These are phyloP conservation scores for Parauchenoglanis ngamensis DNA, from an alignment of 2,797 vertebrate species.

Conservation along the genomic window DNA sequence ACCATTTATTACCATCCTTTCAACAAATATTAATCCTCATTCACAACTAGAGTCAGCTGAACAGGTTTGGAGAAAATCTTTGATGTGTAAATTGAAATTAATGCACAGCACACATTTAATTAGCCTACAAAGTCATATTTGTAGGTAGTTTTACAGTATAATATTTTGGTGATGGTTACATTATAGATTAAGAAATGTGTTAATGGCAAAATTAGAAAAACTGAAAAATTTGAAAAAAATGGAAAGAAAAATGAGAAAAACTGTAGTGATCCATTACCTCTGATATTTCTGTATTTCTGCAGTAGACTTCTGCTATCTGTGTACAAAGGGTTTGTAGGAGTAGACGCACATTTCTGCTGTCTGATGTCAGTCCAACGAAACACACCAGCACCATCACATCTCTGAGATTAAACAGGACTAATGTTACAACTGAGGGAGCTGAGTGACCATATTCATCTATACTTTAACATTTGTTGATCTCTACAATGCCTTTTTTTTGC, in stretches of 20 bases:
- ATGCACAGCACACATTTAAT: no score
- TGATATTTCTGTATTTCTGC: constrained; percentile 63
- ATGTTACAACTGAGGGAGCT: neutral
- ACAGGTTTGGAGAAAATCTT: no score
- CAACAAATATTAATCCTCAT: neutral
- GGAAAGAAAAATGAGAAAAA: neutral
- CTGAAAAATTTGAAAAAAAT: no score
- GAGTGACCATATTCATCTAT: neutral
- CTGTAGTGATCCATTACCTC: constrained; percentile 57
- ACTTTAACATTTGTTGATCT: neutral
- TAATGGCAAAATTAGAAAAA: no score
- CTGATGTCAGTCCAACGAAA: constrained; percentile 67
- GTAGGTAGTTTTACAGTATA: no score
- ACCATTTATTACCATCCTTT: neutral
- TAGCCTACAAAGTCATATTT: no score
- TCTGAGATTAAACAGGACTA: constrained; percentile 50
- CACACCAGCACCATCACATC: constrained; percentile 54
- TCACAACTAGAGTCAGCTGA: neutral
- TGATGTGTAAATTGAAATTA: no score
- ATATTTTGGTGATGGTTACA: no score
- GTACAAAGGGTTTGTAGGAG: constrained; percentile 68
- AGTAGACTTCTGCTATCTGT: constrained; percentile 66
- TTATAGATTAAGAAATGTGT: no score
- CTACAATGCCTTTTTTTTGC: constrained; percentile 12
- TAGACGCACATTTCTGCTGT: constrained; percentile 65